A percentile compares a stretch with the other conserved stretches of the same genome.
These are phyloP conservation scores for Intellagama lesueurii DNA, from an alignment of 2,797 vertebrate genomes.

Conservation along the genomic window DNA sequence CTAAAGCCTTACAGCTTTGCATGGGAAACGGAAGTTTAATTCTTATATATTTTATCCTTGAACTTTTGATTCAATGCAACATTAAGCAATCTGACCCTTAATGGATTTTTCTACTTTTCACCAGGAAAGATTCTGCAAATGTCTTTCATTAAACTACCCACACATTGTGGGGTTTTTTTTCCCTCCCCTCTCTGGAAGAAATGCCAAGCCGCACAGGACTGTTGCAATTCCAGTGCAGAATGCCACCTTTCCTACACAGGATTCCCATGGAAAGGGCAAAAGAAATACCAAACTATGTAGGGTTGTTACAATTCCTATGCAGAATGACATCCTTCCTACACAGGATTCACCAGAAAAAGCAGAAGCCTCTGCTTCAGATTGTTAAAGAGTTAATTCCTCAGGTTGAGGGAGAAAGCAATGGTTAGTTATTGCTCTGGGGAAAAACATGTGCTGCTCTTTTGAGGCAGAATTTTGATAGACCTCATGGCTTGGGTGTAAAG, in stretches of 20 bases:
- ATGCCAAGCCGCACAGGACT: no score
- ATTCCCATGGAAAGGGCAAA: no score
- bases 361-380: background rate
- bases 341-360: no score
- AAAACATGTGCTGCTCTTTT: background rate
- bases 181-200: no score
- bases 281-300: no score
- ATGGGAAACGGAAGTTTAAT: conserved; percentile 47
- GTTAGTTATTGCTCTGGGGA: background rate
- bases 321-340: no score
- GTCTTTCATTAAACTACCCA: conserved; percentile 36
- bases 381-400: background rate
- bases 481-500: conserved; percentile 31
- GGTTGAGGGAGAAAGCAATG: background rate
- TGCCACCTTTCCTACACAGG: no score
- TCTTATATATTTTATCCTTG: conserved; percentile 20
- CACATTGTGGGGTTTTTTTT: background rate
- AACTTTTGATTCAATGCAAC: conserved; percentile 28
- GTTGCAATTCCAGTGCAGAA: no score
- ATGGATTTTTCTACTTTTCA: conserved; percentile 46
- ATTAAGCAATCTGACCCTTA: conserved; percentile 35
- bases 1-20: conserved; percentile 38
- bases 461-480: conserved; percentile 11
- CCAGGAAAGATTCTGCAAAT: conserved; percentile 38
- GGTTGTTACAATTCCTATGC: no score